Evolutionary conservation across 2,888 invertebrate genomes (phyloP).

Genomic region (Drosophila percnosoma): DNA sequence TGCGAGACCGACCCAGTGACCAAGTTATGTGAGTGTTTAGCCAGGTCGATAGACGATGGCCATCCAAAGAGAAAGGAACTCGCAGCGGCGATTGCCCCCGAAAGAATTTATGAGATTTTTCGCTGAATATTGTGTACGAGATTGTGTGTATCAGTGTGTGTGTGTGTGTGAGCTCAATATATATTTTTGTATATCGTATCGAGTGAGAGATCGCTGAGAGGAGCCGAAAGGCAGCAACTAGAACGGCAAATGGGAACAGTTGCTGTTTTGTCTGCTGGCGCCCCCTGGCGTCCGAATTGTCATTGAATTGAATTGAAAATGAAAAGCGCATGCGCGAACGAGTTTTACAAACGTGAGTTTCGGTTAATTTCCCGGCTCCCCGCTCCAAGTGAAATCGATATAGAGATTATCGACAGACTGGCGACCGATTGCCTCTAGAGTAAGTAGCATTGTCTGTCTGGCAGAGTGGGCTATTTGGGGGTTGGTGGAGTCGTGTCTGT

Average conservation of each 20-base stretch:
- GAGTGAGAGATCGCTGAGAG: constrained; percentile 55
- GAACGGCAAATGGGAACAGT: constrained; percentile 64
- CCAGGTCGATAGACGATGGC: constrained; percentile 46
- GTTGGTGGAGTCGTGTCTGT: neutral
- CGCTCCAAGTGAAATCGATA: constrained; percentile 70
- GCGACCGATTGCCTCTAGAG: neutral
- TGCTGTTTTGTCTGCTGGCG: constrained; percentile 39
- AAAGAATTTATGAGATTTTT: constrained; percentile 75
- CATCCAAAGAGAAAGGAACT: constrained; percentile 66
- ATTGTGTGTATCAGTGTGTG: neutral
- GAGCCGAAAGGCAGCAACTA: constrained; percentile 50
- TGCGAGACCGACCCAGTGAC: constrained; percentile 73
- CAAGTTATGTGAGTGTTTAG: constrained; percentile 67
- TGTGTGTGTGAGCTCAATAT: constrained; percentile 39
- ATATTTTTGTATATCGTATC: constrained; percentile 15
- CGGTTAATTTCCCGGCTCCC: constrained; percentile 27
- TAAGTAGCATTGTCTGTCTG: constrained; percentile 12
- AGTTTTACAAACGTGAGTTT: constrained; percentile 63
- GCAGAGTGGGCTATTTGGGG: neutral
- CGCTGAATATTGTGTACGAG: constrained; percentile 24
- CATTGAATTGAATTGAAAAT: constrained; percentile 75
- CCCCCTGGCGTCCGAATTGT: constrained; percentile 62
- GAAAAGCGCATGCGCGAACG: constrained; percentile 69
- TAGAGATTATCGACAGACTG: constrained; percentile 51
- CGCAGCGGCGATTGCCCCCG: constrained; percentile 54